phyloP scores from a whole-genome alignment of 2,888 invertebrate species.

The Eledone cirrhosa region DNA sequence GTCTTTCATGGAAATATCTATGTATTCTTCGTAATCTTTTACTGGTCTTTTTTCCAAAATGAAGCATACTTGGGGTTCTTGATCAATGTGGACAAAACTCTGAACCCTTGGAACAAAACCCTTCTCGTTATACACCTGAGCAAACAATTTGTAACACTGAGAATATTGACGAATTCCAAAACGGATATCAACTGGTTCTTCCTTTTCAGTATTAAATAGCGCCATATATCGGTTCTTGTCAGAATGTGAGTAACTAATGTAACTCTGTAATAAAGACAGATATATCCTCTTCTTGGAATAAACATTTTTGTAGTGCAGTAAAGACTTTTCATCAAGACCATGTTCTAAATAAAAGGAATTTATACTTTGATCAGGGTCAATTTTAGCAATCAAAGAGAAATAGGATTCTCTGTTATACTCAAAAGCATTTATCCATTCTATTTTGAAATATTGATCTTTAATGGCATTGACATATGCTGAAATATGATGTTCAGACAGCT shows the following conservation, averaged over 20 bases:
- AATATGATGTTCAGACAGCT: constrained; percentile 56
- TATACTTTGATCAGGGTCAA: constrained; percentile 31
- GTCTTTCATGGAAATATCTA: constrained; percentile 43
- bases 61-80: constrained; percentile 54
- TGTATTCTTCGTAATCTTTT: constrained; percentile 47
- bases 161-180: constrained; percentile 55
- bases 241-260: constrained; percentile 52
- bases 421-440: constrained; percentile 58
- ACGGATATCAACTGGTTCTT: constrained; percentile 47
- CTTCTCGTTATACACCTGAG: constrained; percentile 53
- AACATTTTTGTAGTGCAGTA: constrained; percentile 46
- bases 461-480: constrained; percentile 54
- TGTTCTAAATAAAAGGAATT: constrained; percentile 46
- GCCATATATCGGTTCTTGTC: constrained; percentile 47
- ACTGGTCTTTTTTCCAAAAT: constrained; percentile 46
- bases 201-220: constrained; percentile 50
- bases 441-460: constrained; percentile 46
- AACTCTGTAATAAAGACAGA: constrained; percentile 58
- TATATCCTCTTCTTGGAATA: constrained; percentile 52
- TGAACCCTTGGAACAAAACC: constrained; percentile 54
- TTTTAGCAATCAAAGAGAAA: constrained; percentile 50
- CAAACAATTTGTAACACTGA: constrained; percentile 52
- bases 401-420: constrained; percentile 43
- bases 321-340: constrained; percentile 47
- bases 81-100: constrained; percentile 48